A percentile compares a stretch with the other conserved stretches of the same genome.
phyloP scores from a whole-genome alignment of 2,888 invertebrate genomes.

The Philhelius pedissequus region DNA sequence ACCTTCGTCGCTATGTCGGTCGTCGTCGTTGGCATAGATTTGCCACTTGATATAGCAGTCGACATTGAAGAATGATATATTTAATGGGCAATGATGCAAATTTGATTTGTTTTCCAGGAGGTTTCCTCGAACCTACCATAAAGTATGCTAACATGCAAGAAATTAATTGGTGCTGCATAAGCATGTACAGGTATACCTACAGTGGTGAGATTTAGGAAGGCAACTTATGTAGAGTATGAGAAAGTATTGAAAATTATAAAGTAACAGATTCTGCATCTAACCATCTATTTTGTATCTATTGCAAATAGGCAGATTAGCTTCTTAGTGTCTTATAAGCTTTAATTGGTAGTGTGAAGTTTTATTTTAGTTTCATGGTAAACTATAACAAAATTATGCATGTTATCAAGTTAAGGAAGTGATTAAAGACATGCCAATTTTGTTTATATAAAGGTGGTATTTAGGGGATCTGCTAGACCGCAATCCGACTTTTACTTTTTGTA shows the following conservation, averaged over 20 bases:
- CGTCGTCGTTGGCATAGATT: slow-evolving; percentile 43
- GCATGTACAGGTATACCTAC: too few species aligned
- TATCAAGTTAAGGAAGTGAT: too few species aligned
- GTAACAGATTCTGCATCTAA: background rate
- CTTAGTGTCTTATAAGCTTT: too few species aligned
- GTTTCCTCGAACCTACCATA: background rate
- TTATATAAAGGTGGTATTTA: too few species aligned
- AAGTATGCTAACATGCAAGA: slow-evolving; percentile 48
- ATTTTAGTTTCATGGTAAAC: too few species aligned
- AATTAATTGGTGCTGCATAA: slow-evolving; percentile 57
- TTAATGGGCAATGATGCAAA: slow-evolving; percentile 64
- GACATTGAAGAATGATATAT: slow-evolving; percentile 65
- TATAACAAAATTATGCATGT: too few species aligned
- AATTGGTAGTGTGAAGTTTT: too few species aligned
- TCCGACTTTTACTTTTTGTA: too few species aligned
- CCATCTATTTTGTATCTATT: too few species aligned
- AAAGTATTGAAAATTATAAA: background rate
- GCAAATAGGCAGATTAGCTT: too few species aligned
- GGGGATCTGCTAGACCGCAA: too few species aligned
- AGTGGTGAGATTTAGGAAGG: slow-evolving; percentile 9
- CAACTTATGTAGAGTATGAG: background rate
- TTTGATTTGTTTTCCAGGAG: slow-evolving; percentile 51
- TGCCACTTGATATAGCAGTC: slow-evolving; percentile 55
- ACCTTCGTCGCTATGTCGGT: background rate
- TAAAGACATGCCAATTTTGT: too few species aligned